Conservation (phyloP, 2,888 invertebrate genomes). For the Proisotoma minuta region DNA sequence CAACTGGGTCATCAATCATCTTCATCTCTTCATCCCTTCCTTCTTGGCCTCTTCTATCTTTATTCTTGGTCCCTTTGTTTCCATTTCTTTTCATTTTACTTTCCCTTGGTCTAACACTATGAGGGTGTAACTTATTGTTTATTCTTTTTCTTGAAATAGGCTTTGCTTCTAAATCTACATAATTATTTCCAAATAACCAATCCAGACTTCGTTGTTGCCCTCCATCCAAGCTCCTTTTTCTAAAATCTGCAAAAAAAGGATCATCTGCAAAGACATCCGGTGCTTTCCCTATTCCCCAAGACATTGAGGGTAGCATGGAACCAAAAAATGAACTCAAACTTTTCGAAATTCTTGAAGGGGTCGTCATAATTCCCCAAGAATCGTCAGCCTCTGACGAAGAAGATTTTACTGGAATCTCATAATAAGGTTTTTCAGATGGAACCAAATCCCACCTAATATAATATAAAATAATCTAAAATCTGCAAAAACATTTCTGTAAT, state of each 20-base stretch:
- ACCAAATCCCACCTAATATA: not conserved
- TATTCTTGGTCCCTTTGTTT: not conserved
- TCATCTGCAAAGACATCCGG: conserved; percentile 14
- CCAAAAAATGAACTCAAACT: conserved; percentile 6
- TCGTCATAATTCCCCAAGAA: not conserved
- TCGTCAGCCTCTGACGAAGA: not conserved
- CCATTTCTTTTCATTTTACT: not conserved
- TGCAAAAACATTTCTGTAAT: too few relatives aligned
- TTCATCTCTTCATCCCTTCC: conserved; percentile 1
- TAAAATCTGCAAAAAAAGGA: conserved; percentile 12
- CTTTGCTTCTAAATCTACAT: not conserved
- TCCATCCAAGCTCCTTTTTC: conserved; percentile 3
- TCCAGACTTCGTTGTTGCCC: not conserved
- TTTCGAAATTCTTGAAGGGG: not conserved
- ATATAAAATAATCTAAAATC: not conserved
- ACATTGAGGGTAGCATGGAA: conserved; percentile 10
- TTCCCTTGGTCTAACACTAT: not conserved
- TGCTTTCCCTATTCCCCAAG: not conserved
- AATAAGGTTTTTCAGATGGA: not conserved
- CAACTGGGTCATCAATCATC: conserved; percentile 14
- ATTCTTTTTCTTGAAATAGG: not conserved
- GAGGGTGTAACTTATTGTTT: not conserved
- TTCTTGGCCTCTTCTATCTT: conserved; percentile 8
- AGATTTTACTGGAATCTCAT: not conserved
- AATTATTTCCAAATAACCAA: conserved; percentile 1